A percentile compares a stretch with the other conserved stretches of the same genome.
phyloP scores from a whole-genome alignment of 2,797 vertebrate species.

The Typhlichthys eigenmanni region DNA sequence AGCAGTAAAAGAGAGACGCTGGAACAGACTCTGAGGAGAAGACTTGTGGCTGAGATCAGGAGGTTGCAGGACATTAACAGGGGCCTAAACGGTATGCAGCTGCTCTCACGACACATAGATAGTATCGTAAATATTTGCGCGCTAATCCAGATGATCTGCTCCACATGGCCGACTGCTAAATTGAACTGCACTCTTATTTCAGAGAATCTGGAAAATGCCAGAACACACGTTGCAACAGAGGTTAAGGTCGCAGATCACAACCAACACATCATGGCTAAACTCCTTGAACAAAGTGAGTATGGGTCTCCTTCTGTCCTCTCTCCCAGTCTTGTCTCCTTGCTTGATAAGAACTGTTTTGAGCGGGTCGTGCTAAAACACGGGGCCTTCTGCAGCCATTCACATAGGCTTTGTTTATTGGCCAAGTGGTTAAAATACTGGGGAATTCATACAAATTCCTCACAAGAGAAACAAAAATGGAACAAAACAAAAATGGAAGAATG shows the following conservation, averaged over 20 bases:
- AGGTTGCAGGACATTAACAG: slow-evolving; percentile 94
- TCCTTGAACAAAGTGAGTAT: slow-evolving; percentile 90
- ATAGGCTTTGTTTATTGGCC: slow-evolving; percentile 61
- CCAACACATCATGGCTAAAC: slow-evolving; percentile 90
- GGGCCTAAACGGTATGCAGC: slow-evolving; percentile 86
- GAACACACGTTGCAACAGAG: slow-evolving; percentile 87
- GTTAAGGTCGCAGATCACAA: slow-evolving; percentile 89
- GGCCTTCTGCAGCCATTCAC: slow-evolving; percentile 54
- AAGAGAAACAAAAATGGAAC: slow-evolving; percentile 24
- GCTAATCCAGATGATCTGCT: not conserved
- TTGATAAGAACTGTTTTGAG: slow-evolving; percentile 45
- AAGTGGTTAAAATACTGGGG: slow-evolving; percentile 53
- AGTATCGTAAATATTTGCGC: not conserved
- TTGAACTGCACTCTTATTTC: slow-evolving; percentile 38
- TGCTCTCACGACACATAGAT: not conserved
- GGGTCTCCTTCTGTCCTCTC: slow-evolving; percentile 10
- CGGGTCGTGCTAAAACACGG: slow-evolving; percentile 38
- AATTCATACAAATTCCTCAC: slow-evolving; percentile 46
- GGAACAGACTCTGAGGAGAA: slow-evolving; percentile 91
- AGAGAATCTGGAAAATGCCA: slow-evolving; percentile 92
- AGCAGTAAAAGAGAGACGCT: slow-evolving; percentile 91
- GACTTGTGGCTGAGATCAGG: slow-evolving; percentile 88
- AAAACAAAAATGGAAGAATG: slow-evolving; percentile 34
- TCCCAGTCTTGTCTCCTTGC: slow-evolving; percentile 18
- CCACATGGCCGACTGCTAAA: not conserved